Base-by-base conservation (phyloP, 2,113 vertebrate species). In the Pachyramphus minor region DNA sequence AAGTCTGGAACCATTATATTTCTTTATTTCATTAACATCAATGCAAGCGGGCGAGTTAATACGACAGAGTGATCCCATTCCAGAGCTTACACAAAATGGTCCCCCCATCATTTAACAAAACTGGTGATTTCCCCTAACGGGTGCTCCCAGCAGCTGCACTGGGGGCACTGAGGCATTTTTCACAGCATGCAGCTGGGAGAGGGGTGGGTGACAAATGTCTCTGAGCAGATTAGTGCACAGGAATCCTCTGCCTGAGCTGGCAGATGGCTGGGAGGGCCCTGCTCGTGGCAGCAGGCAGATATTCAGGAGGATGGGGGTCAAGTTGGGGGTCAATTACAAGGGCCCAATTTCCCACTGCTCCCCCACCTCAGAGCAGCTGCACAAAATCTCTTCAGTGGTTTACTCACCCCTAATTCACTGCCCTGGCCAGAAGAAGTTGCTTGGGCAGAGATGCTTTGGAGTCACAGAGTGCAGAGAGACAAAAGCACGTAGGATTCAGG, bases 1-100 rank as follows among this genome's bases (percentile, higher is more conserved):
- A 97, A 97, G 97, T 96, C 96, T 89, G 97, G 97, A 97, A 97
- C 97, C 77, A 53, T 97, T 89, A 25, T 97, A 93, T 97, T 97
- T 98, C 96, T 98, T 96, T 89, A 97, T 96, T 97, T 96, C 96
- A 93, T 98, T 95, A 97, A 90, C 55, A 73, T 91, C 33, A 62
- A 37, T 25, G 55, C 5, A 24, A 94, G 90, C 31, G 7, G 77
- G 49, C 3, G 27, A 93, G 87, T 95, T 85, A 95, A 90, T 56
- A 77, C 49, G 20, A 92, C 55, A 78, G 68, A 75, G 84, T 8
- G 66, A 82, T 72, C 81, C 71, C 77, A 35, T 84, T 87, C 80
- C 31, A 14, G 77, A 77, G 63, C 78, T 63, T 79, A 15, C 55
- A 60, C 52, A 17, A 39, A 76, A 42, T 17, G 1, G 42, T 69